Conservation (phyloP, 2,888 invertebrate genomes). For the Idaea biselata region DNA sequence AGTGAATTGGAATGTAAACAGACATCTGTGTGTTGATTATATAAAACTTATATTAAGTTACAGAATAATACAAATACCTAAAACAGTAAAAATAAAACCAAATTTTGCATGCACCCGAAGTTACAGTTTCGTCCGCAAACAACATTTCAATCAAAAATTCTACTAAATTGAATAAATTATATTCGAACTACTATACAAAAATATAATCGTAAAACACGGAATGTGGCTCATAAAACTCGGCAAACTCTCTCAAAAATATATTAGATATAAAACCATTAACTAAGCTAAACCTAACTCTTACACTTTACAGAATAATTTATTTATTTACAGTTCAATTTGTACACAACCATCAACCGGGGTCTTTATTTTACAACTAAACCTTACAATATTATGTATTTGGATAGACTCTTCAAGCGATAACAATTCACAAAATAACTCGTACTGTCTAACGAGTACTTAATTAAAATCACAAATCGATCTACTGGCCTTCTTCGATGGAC, state of each 20-base stretch:
- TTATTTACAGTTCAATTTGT: constrained; percentile 73
- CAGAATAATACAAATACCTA: constrained; percentile 35
- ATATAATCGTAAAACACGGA: constrained; percentile 45
- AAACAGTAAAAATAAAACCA: constrained; percentile 32
- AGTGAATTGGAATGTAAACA: constrained; percentile 29
- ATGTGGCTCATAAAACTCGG: constrained; percentile 56
- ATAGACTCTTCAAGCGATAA: constrained; percentile 79
- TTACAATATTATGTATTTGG: constrained; percentile 74
- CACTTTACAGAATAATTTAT: constrained; percentile 59
- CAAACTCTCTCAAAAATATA: constrained; percentile 47
- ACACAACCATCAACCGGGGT: constrained; percentile 68
- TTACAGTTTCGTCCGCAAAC: constrained; percentile 57
- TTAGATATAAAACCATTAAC: constrained; percentile 50
- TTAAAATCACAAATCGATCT: constrained; percentile 74
- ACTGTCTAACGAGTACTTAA: constrained; percentile 54
- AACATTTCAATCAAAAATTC: constrained; percentile 65
- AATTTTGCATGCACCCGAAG: constrained; percentile 64
- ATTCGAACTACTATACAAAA: constrained; percentile 60
- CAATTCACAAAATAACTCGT: constrained; percentile 64
- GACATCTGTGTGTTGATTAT: constrained; percentile 37
- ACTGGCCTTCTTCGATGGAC: constrained; percentile 65
- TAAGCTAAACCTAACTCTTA: constrained; percentile 57
- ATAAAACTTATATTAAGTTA: constrained; percentile 37
- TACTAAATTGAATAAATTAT: constrained; percentile 74
- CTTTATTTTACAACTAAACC: constrained; percentile 58